Evolutionary conservation across 2,113 vertebrate genomes (phyloP), one percentile per base, ranked within the genome.

Genomic region (Plecturocebus donacophilus): DNA sequence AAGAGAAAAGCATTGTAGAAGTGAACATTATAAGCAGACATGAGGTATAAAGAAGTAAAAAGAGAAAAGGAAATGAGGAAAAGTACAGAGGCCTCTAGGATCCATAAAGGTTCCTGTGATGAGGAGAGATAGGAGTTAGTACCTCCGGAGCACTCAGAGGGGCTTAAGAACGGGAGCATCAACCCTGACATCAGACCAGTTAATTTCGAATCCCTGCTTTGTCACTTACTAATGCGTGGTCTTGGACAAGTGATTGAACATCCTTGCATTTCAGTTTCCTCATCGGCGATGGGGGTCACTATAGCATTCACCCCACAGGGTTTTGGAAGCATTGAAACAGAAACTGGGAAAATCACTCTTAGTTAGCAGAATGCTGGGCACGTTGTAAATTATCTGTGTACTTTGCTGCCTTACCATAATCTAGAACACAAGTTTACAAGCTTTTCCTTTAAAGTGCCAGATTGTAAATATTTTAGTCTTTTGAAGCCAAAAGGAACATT

Each of bases 141-240:
- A 61, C 13, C 88, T 40, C 3, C 66, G 42, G 27, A 56, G 56
- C 73, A 64, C 35, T 1, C 23, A 8, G 4, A 1, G 10, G 7
- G 32, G 21, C 17, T 5, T 42, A 4, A 0, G 49, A 32, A 5
- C 58, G 7, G 2, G 2, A 20, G 3, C 6, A 17, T 16, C 6
- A 56, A 20, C 35, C 4, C 6, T 27, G 16, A 12, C 4, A 12
- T 21, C 25, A 5, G 23, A 40, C 20, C 49, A 76, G 8, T 20
- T 40, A 58, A 10, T 35, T 87, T 32, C 52, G 52, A 6, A 32
- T 45, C 25, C 40, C 35, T 45, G n/a, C 30, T 9, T n/a, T 42
- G 5, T 38, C 42, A 30, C 10, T 77, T 21, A 27, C 1, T 30
- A 16, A 32, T 38, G 4, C 30, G 8, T 19, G 25, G n/a, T 5